phyloP scores from a whole-genome alignment of 2,888 invertebrate species.

The Epirrhoe tristata region DNA sequence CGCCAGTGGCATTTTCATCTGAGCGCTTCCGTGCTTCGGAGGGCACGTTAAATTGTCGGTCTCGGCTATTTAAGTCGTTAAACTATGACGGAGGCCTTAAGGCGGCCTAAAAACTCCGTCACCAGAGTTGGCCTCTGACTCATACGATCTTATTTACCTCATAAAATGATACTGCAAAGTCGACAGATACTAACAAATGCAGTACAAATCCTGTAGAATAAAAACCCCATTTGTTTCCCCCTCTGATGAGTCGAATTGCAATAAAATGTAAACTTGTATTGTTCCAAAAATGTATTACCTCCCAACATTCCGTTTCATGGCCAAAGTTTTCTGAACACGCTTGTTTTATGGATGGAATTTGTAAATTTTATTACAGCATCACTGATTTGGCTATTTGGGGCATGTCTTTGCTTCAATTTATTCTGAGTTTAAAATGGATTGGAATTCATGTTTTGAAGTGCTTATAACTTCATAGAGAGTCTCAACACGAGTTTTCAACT shows the following conservation, averaged over 20 bases:
- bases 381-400: constrained; percentile 49
- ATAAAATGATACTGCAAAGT: constrained; percentile 8
- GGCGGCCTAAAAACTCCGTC: no score
- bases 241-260: constrained; percentile 49
- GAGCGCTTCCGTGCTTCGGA: no score
- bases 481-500: no score
- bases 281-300: constrained; percentile 58
- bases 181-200: constrained; percentile 30
- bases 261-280: constrained; percentile 59
- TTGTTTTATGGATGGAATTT: constrained; percentile 64
- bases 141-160: no score
- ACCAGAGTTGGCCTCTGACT: no score
- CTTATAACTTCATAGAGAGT: background rate
- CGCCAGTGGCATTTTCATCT: no score
- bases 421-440: constrained; percentile 18
- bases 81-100: no score
- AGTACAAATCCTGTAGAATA: constrained; percentile 54
- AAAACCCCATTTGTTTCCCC: constrained; percentile 62
- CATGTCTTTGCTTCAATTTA: constrained; percentile 40
- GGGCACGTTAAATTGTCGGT: no score
- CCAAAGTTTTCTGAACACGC: constrained; percentile 50
- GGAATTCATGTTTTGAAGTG: constrained; percentile 1
- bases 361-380: constrained; percentile 62
- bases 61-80: no score
- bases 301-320: constrained; percentile 52